Evolutionary conservation across 2,113 vertebrate genomes (phyloP).

Genomic region (Rhabdornis inornatus): DNA sequence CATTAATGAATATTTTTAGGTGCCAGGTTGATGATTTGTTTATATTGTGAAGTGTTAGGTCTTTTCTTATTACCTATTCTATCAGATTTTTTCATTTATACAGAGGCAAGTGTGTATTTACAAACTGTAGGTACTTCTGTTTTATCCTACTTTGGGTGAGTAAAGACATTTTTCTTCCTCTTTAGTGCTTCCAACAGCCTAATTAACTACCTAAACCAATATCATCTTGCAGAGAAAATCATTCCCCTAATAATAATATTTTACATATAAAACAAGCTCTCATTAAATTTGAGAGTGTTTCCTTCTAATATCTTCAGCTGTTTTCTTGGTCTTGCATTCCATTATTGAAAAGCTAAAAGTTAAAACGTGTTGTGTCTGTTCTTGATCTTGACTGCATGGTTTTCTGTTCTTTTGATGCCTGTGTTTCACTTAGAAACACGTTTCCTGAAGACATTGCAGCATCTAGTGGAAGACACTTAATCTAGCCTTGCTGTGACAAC

Average conservation of each 20-base stretch:
- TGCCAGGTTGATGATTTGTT: background rate
- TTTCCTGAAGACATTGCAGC: background rate
- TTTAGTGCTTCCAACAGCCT: background rate
- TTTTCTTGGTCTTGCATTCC: background rate
- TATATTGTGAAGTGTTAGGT: background rate
- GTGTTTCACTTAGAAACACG: background rate
- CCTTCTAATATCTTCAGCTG: background rate
- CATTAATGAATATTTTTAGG: background rate
- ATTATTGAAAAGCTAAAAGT: background rate
- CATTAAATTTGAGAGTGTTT: background rate
- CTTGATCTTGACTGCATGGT: background rate
- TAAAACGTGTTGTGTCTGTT: background rate
- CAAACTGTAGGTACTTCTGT: background rate
- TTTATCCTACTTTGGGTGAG: background rate
- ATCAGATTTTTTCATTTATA: background rate
- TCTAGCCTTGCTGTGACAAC: background rate
- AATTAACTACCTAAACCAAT: background rate
- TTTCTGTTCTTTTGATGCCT: background rate
- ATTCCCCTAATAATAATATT: background rate
- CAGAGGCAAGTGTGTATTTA: background rate
- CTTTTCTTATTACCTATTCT: background rate
- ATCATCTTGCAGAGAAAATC: background rate
- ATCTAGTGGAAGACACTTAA: background rate
- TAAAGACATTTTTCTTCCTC: background rate
- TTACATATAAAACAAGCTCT: background rate